Conservation (phyloP, 2,113 vertebrate genomes). For the Orcinus orca region DNA sequence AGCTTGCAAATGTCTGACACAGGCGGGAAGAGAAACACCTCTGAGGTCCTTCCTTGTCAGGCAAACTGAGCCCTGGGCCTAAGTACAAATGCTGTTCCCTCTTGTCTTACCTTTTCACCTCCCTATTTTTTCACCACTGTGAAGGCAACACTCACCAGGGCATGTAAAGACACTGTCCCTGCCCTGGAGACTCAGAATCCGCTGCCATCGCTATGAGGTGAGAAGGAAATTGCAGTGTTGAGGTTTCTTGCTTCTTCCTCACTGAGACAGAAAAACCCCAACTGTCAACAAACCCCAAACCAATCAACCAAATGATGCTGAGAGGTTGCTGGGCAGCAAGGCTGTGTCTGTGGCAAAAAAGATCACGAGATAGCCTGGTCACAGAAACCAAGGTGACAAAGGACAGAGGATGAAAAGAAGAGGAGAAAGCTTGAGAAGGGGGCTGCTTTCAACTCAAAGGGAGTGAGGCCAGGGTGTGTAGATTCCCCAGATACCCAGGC, state of each 20-base stretch:
- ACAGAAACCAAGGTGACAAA: not conserved
- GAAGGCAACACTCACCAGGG: not conserved
- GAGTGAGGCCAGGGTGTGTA: accelerated
- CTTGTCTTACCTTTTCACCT: not conserved
- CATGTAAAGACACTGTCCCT: not conserved
- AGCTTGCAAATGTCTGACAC: not conserved
- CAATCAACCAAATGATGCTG: not conserved
- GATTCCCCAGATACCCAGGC: not conserved
- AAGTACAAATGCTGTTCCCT: not conserved
- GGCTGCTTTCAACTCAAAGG: not conserved
- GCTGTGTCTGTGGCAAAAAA: not conserved
- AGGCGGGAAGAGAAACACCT: not conserved
- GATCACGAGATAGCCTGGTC: not conserved
- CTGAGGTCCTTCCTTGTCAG: not conserved
- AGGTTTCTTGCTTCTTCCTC: conserved; percentile 51
- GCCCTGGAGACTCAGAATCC: conserved; percentile 1
- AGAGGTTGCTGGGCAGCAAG: not conserved
- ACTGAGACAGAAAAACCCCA: not conserved
- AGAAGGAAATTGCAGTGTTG: conserved; percentile 19
- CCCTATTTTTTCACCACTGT: not conserved
- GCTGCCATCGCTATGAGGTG: not conserved
- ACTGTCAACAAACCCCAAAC: conserved; percentile 10
- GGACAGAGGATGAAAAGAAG: not conserved
- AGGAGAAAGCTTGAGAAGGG: not conserved
- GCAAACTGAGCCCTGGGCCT: not conserved